Evolutionary conservation across 2,797 vertebrate genomes (phyloP).

Genomic region (Lutjanus argentimaculatus): DNA sequence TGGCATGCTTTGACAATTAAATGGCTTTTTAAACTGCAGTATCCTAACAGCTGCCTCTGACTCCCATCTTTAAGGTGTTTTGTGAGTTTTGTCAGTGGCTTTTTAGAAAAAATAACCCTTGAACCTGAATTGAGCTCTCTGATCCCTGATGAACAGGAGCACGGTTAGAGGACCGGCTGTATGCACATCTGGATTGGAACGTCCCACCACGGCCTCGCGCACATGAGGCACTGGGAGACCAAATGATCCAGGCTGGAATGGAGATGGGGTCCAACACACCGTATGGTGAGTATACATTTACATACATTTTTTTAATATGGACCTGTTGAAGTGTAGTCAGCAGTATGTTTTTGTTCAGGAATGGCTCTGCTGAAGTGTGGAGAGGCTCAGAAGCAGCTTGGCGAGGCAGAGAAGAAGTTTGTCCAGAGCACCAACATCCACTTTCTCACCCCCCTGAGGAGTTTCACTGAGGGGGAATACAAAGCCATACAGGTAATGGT

Average conservation of each 20-base stretch:
- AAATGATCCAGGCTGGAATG: slow-evolving; percentile 94
- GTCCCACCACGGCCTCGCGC: slow-evolving; percentile 90
- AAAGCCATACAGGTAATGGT: slow-evolving; percentile 90
- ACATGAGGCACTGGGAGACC: slow-evolving; percentile 92
- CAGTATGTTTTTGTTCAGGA: slow-evolving; percentile 81
- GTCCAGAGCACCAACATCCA: slow-evolving; percentile 94
- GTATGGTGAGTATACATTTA: slow-evolving; percentile 88
- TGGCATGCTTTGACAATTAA: not conserved
- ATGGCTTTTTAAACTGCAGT: not conserved
- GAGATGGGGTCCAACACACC: slow-evolving; percentile 95
- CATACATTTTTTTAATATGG: too few relatives aligned
- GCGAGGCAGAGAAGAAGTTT: slow-evolving; percentile 93
- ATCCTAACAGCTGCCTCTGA: not conserved
- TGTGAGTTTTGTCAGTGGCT: not conserved
- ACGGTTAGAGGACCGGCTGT: slow-evolving; percentile 96
- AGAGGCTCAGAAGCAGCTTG: slow-evolving; percentile 93
- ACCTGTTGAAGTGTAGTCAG: not conserved
- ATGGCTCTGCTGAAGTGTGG: slow-evolving; percentile 94
- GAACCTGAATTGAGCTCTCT: slow-evolving; percentile 16
- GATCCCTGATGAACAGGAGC: slow-evolving; percentile 85
- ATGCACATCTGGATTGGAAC: slow-evolving; percentile 95
- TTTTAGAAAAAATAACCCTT: not conserved
- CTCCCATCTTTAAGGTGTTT: too few relatives aligned
- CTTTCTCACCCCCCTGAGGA: slow-evolving; percentile 94
- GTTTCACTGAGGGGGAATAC: slow-evolving; percentile 95